Percentiles rank a stretch among this genome's conserved stretches.
Conservation (phyloP, 2,113 vertebrate genomes). For the Amblyopsis rosae region DNA sequence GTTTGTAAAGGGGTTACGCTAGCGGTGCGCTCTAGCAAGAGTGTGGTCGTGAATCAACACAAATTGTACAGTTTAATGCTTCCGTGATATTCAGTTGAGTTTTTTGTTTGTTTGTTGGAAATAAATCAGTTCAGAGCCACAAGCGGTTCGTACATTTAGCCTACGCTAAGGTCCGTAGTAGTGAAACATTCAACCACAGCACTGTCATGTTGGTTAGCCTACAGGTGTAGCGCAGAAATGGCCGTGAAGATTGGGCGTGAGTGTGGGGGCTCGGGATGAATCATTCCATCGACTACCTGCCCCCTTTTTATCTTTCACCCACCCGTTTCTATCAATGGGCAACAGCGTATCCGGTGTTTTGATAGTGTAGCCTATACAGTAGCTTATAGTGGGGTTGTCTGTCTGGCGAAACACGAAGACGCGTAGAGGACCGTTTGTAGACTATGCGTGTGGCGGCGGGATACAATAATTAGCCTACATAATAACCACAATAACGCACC, state of each 20-base stretch:
- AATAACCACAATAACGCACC: constrained; percentile 20
- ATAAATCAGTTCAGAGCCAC: neutral
- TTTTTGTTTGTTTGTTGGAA: neutral
- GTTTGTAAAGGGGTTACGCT: neutral
- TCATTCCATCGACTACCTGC: constrained; percentile 54
- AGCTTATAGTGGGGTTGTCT: constrained; percentile 21
- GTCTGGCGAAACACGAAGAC: neutral
- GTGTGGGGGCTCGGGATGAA: constrained; percentile 48
- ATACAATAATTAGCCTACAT: constrained; percentile 31
- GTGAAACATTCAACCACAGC: constrained; percentile 42
- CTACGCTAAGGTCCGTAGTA: too few species aligned
- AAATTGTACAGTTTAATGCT: neutral
- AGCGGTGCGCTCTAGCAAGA: constrained; percentile 4
- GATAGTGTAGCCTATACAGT: neutral
- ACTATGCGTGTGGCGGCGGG: constrained; percentile 6
- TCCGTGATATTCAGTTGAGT: neutral
- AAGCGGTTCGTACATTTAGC: constrained; percentile 17
- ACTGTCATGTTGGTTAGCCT: constrained; percentile 54
- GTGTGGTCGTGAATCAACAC: neutral
- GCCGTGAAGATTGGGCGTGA: constrained; percentile 63
- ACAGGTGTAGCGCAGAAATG: constrained; percentile 59
- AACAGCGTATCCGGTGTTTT: constrained; percentile 35
- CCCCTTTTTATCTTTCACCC: constrained; percentile 35
- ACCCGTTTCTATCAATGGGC: constrained; percentile 58
- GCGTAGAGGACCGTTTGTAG: neutral